Conservation (phyloP, 1,140 invertebrate genomes). For the Oscheius sp. region DNA sequence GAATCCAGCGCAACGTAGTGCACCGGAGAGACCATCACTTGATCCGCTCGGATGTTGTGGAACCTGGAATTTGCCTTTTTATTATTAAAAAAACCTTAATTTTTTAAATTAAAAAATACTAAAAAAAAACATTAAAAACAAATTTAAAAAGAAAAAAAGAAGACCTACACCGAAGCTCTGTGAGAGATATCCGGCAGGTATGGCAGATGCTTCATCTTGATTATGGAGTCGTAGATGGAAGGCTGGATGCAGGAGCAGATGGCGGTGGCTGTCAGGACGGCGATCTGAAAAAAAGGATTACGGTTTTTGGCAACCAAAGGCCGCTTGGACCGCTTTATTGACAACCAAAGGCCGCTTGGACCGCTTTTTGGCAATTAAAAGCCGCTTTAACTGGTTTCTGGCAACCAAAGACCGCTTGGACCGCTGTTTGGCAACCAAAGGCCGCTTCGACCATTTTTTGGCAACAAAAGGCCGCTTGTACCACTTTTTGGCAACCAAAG, state of each 20-base stretch:
- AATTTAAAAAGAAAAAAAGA: not conserved
- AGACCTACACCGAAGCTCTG: constrained; percentile 32
- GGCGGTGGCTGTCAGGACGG: constrained; percentile 88
- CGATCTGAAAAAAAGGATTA: constrained; percentile 66
- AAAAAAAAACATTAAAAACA: constrained; percentile 18
- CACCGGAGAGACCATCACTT: constrained; percentile 52
- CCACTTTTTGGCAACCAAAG: too few species aligned
- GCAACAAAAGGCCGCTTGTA: too few species aligned
- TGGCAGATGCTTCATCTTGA: constrained; percentile 91
- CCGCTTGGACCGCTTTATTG: too few species aligned
- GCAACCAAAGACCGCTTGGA: too few species aligned
- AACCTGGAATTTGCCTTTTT: constrained; percentile 37
- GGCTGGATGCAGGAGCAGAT: constrained; percentile 86
- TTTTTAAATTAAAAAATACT: not conserved
- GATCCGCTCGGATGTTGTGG: constrained; percentile 52
- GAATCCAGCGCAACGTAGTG: constrained; percentile 39
- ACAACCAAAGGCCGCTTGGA: too few species aligned
- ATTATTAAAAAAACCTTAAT: not conserved
- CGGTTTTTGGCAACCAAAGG: not conserved
- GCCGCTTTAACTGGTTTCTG: too few species aligned
- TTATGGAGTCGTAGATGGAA: constrained; percentile 96
- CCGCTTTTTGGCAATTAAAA: too few species aligned
- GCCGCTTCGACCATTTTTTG: too few species aligned
- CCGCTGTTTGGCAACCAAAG: too few species aligned
- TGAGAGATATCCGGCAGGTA: constrained; percentile 74